A percentile compares a stretch with the other conserved stretches of the same genome.
These are phyloP conservation scores for Muraenolepis orangiensis DNA, from an alignment of 2,797 vertebrate species.

Conservation along the genomic window DNA sequence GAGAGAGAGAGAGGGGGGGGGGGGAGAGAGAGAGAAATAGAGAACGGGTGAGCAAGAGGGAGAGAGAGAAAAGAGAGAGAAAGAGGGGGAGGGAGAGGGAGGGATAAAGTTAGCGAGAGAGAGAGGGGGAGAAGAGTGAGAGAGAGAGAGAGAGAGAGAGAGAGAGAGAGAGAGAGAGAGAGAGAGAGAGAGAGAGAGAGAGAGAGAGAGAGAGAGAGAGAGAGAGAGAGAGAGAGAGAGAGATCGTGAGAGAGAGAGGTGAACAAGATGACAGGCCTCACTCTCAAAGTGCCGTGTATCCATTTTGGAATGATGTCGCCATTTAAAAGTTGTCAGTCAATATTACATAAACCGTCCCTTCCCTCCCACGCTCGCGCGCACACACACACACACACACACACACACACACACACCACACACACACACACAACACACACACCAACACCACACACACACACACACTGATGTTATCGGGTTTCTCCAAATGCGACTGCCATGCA, in stretches of 20 bases:
- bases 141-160: no score
- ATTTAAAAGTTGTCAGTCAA: conserved; percentile 9
- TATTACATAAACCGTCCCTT: conserved; percentile 18
- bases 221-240: no score
- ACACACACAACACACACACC: no score
- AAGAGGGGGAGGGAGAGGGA: neutral
- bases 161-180: neutral
- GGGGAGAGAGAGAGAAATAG: neutral
- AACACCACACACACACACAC: no score
- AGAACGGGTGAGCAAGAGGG: neutral
- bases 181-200: no score
- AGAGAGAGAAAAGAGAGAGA: neutral
- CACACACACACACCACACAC: no score
- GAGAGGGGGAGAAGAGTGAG: neutral
- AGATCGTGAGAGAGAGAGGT: conserved; percentile 33
- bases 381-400: neutral
- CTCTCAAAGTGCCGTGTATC: conserved; percentile 27
- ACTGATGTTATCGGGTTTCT: neutral
- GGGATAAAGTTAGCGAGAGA: no score
- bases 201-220: neutral
- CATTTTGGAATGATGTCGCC: conserved; percentile 15
- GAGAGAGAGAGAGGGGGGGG: no score
- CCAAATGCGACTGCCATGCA: neutral
- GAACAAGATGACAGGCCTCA: conserved; percentile 33
- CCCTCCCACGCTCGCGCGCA: neutral